Conservation (phyloP, 2,113 vertebrate genomes). For the Maccullochella peelii region DNA sequence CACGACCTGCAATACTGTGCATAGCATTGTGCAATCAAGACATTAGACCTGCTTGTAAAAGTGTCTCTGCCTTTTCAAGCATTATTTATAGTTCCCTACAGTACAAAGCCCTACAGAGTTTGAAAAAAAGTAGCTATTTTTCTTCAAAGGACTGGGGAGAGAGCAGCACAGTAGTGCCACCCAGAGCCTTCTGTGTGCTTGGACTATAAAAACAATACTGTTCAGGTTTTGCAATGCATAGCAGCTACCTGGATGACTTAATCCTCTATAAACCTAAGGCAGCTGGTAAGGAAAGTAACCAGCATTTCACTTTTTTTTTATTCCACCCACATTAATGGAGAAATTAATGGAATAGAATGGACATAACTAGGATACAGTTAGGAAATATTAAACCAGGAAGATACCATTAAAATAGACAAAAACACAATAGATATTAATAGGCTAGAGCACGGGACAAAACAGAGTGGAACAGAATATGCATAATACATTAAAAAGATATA, state of each 20-base stretch:
- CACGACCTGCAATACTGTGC: conserved; percentile 6
- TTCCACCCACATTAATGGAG: background rate
- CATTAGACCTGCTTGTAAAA: conserved; percentile 42
- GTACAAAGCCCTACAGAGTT: background rate
- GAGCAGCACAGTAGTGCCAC: conserved; percentile 19
- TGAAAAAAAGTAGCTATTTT: background rate
- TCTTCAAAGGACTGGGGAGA: conserved; percentile 27
- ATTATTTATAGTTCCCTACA: conserved; percentile 11
- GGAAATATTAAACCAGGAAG: background rate
- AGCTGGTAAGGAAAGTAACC: conserved; percentile 15
- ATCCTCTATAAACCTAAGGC: conserved; percentile 23
- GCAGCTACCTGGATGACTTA: conserved; percentile 51
- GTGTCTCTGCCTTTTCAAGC: conserved; percentile 27
- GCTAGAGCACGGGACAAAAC: background rate
- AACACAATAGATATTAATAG: background rate
- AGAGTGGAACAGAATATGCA: background rate
- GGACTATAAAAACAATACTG: conserved; percentile 38
- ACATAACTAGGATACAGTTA: background rate
- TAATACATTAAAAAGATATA: background rate
- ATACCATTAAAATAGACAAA: background rate
- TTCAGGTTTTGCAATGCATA: conserved; percentile 49
- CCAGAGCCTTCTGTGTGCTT: conserved; percentile 29
- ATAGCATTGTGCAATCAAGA: conserved; percentile 28
- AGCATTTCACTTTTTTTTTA: conserved; percentile 26
- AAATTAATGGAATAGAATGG: background rate